phyloP scores from a whole-genome alignment of 2,113 vertebrate species.

The Oceanites oceanicus region DNA sequence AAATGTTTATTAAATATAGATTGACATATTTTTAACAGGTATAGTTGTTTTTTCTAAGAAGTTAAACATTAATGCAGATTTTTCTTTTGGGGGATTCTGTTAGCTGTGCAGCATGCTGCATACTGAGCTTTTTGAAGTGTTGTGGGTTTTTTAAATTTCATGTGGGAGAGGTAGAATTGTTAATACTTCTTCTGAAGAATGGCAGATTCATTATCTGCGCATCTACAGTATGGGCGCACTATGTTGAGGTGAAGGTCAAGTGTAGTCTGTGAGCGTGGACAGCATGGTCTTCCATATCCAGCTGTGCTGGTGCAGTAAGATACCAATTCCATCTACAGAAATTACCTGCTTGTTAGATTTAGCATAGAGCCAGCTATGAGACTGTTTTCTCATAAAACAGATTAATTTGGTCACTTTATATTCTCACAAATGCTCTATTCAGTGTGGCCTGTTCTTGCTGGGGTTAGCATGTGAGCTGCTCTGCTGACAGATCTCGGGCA shows the following conservation, averaged over 20 bases:
- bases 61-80: neutral
- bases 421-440: neutral
- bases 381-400: neutral
- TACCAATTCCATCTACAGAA: neutral
- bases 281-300: neutral
- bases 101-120: neutral
- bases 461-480: neutral
- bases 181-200: neutral
- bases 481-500: neutral
- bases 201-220: neutral
- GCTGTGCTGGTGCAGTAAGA: neutral
- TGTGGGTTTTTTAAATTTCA: neutral
- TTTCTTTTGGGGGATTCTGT: neutral
- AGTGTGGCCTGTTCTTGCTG: neutral
- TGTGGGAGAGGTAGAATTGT: neutral
- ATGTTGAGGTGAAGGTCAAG: neutral
- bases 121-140: neutral
- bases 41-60: neutral
- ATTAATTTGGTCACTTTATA: neutral
- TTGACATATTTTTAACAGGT: neutral
- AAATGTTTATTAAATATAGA: neutral
- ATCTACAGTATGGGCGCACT: neutral
- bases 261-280: rapidly evolving
- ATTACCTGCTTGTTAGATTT: neutral
- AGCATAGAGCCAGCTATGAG: neutral